Percentiles rank a stretch among this genome's conserved stretches.
Evolutionary conservation across 2,888 invertebrate genomes (phyloP).

Genomic region (Gonocerus acuteangulatus): DNA sequence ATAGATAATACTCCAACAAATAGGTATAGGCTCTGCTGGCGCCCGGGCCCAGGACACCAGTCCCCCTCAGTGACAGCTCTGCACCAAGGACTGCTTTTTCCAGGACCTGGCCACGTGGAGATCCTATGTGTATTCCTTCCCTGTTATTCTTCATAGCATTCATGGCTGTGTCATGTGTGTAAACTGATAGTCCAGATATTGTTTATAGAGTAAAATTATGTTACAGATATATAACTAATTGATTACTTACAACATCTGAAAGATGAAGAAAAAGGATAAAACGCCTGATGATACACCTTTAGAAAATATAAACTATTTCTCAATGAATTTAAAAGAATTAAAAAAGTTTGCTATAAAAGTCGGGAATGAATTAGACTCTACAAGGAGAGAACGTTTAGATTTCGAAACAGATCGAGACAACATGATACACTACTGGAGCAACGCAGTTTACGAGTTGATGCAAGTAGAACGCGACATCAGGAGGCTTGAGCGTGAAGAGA

Average conservation of each 20-base stretch:
- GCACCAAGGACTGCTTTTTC: no score
- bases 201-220: no score
- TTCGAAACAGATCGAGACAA: slow-evolving; percentile 21
- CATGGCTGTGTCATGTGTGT: neutral
- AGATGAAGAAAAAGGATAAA: neutral
- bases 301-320: neutral
- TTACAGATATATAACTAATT: no score
- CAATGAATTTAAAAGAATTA: neutral
- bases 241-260: no score
- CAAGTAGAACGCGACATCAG: neutral
- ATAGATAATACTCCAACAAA: no score
- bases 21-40: no score
- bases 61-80: no score
- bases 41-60: no score
- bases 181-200: neutral
- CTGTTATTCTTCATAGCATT: no score
- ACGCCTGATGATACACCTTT: neutral
- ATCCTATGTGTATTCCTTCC: no score
- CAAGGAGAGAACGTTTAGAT: neutral
- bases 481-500: slow-evolving; percentile 1
- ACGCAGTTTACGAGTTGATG: neutral
- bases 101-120: no score
- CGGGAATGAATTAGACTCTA: neutral
- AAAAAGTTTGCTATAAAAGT: slow-evolving; percentile 3
- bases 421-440: slow-evolving; percentile 5